Evolutionary conservation across 2,113 vertebrate genomes (phyloP).

Genomic region (Microcebus griseorufus): DNA sequence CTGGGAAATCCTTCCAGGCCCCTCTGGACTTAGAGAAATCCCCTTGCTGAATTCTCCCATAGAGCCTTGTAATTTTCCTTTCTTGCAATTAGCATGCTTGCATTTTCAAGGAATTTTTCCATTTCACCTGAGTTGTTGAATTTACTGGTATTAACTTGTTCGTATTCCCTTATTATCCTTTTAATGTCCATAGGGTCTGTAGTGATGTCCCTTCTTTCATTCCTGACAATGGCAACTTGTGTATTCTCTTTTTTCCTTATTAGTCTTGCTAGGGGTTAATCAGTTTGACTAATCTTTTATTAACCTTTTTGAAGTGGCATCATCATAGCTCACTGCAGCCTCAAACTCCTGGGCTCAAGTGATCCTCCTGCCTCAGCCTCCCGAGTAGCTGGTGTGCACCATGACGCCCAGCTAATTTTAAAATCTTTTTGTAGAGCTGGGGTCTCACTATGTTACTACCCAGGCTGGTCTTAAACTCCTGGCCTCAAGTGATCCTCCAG

Average conservation of each 20-base stretch:
- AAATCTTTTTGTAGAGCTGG: not conserved
- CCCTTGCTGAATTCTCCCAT: not conserved
- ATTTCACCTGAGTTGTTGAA: not conserved
- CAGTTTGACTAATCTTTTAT: not conserved
- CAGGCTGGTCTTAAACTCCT: not conserved
- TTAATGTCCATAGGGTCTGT: slow-evolving; percentile 2
- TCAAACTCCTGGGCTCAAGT: not conserved
- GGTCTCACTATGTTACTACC: not conserved
- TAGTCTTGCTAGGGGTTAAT: not conserved
- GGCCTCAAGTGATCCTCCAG: not conserved
- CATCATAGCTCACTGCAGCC: not conserved
- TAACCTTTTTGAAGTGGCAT: no score
- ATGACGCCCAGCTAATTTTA: not conserved
- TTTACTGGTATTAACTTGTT: not conserved
- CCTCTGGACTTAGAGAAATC: not conserved
- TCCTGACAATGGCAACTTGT: not conserved
- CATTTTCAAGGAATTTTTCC: not conserved
- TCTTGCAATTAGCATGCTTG: not conserved
- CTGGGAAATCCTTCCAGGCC: not conserved
- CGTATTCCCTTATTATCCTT: not conserved
- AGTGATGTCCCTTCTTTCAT: not conserved
- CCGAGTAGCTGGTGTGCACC: rapidly evolving
- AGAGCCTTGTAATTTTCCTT: not conserved
- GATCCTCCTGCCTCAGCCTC: not conserved
- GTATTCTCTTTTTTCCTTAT: not conserved